Evolutionary conservation across 2,113 vertebrate genomes (phyloP), one percentile per base, ranked within the genome.

Genomic region (Calyptommatus sinebrachiatus): DNA sequence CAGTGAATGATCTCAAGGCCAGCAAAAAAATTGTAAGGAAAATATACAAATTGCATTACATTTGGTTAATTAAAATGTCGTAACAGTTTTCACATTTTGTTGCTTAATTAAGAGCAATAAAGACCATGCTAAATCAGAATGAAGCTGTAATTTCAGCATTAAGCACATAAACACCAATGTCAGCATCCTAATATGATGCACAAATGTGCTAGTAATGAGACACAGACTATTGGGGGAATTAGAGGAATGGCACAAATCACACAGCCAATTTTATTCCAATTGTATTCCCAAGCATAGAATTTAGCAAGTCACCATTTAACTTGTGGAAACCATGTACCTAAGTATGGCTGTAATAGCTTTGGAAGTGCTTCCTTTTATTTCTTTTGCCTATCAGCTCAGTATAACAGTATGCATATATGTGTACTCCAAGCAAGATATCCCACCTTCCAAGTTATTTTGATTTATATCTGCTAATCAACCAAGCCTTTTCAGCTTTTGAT

Each of bases 51-150:
- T 89, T 73, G 78, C 63, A 74, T 70, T 89, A 80, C 78, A 78
- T 91, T 91, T 78, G 84, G 76, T 85, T 93, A 93, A 92, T 93
- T 92, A 90, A 92, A 92, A 90, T 88, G 87, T 89, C 0, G 0
- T 88, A 92, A 90, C 86, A 84, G 87, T 92, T 92, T 92, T 88
- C 83, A 87, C 86, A 88, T 92, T 91, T 87, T 72, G 69, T 88
- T 91, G 88, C 81, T 91, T 93, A 93, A 93, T 94, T 93, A 93
- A 90, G 91, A 90, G 89, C 92, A 91, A 90, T 94, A 92, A 93
- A 90, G 85, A 74, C 84, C 82, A 82, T 85, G 85, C 87, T 92
- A 92, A 89, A 92, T 93, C 83, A 84, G 85, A 89, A 88, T 85
- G 81, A 90, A 90, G 92, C 72, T 87, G 86, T 92, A 92, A 92